These are phyloP conservation scores for Cephonodes hylas DNA, from an alignment of 2,888 invertebrate species.

Conservation along the genomic window DNA sequence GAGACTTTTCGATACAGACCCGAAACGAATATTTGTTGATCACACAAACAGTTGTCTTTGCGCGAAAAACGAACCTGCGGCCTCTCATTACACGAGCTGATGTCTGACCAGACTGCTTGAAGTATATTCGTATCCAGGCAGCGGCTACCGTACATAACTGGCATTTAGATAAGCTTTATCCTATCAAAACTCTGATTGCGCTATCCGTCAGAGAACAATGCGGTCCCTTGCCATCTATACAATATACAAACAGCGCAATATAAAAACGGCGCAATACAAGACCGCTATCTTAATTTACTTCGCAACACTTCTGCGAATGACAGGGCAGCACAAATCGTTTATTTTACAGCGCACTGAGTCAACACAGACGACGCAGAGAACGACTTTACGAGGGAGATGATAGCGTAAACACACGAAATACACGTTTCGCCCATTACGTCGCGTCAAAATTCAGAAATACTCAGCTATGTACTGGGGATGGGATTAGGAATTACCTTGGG, in stretches of 20 bases:
- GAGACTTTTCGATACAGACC: too few relatives aligned
- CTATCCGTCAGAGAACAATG: too few relatives aligned
- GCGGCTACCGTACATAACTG: too few relatives aligned
- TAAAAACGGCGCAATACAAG: neutral
- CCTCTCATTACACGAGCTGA: too few relatives aligned
- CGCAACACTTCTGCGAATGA: neutral
- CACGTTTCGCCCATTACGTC: slow-evolving; percentile 26
- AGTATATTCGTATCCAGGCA: too few relatives aligned
- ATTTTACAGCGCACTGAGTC: neutral
- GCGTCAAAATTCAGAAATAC: slow-evolving; percentile 12
- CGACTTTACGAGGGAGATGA: slow-evolving; percentile 11
- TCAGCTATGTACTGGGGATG: neutral
- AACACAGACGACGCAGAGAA: neutral
- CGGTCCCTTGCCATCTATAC: too few relatives aligned
- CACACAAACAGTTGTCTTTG: too few relatives aligned
- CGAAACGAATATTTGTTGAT: too few relatives aligned
- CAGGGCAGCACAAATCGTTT: neutral
- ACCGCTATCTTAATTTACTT: neutral
- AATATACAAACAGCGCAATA: neutral
- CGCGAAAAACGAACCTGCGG: too few relatives aligned
- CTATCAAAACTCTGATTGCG: too few relatives aligned
- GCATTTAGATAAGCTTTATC: too few relatives aligned
- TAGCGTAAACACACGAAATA: slow-evolving; percentile 17
- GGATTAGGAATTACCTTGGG: neutral
- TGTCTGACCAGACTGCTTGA: too few relatives aligned